Conservation (phyloP, 37 sponge, comb jelly and placozoan species). For the Chondrosia reniformis region DNA sequence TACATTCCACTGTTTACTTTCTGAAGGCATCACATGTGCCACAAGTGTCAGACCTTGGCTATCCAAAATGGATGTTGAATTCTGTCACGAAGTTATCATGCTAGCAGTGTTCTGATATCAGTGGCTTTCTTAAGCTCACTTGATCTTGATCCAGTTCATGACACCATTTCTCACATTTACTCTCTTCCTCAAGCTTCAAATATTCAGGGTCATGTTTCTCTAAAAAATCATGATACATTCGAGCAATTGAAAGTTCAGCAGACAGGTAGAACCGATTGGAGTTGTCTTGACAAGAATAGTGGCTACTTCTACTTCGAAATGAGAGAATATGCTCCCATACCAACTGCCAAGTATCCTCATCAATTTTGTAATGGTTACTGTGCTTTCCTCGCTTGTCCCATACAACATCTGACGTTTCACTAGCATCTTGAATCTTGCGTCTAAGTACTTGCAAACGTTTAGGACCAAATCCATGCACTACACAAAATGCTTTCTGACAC, state of each 20-base stretch:
- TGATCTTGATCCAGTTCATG: too few species aligned
- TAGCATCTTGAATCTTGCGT: background rate
- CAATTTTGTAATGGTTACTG: constrained; percentile 9
- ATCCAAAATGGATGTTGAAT: too few species aligned
- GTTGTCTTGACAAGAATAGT: constrained; percentile 31
- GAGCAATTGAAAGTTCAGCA: constrained; percentile 33
- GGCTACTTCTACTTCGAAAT: constrained; percentile 23
- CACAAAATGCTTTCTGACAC: background rate
- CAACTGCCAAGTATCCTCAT: background rate
- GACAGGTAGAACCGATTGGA: constrained; percentile 17
- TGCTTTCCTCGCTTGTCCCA: constrained; percentile 9
- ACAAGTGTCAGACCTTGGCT: too few species aligned
- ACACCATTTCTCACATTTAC: too few species aligned
- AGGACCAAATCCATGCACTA: background rate
- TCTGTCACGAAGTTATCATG: too few species aligned
- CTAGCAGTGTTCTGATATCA: too few species aligned
- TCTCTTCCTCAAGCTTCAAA: too few species aligned
- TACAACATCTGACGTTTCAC: background rate
- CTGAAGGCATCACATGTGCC: too few species aligned
- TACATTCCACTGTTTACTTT: too few species aligned
- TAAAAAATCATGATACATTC: constrained; percentile 21
- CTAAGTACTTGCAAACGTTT: background rate
- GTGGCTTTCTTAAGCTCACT: too few species aligned
- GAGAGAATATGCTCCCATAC: constrained; percentile 27
- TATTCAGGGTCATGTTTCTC: too few species aligned